A percentile compares a stretch with the other conserved stretches of the same genome.
These are phyloP conservation scores for Corvus cornix DNA, from an alignment of 2,113 vertebrate species.

Conservation along the genomic window DNA sequence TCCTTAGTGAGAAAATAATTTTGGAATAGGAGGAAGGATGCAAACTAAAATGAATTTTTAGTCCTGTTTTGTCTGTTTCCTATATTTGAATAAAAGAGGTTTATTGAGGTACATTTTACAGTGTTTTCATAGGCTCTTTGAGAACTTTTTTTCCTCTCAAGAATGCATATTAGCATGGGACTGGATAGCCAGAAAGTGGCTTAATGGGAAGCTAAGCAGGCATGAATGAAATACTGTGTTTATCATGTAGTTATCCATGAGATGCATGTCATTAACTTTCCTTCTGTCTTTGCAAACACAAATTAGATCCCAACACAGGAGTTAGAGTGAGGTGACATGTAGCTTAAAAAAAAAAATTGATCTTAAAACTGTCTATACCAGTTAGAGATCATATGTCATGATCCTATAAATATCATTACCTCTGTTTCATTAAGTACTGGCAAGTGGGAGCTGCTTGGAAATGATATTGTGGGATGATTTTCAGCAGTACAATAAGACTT, in stretches of 20 bases:
- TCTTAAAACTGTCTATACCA: not conserved
- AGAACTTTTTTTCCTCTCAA: not conserved
- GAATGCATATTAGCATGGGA: accelerated
- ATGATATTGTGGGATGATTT: not conserved
- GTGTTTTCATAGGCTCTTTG: not conserved
- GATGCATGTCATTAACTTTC: not conserved
- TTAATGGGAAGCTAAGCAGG: not conserved
- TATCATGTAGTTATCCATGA: not conserved
- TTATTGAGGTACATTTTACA: not conserved
- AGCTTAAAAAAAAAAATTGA: not conserved
- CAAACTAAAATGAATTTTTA: not conserved
- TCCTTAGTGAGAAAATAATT: not conserved
- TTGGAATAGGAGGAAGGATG: not conserved
- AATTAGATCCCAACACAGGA: not conserved
- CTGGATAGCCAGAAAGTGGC: not conserved
- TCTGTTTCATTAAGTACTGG: not conserved
- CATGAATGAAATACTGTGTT: not conserved
- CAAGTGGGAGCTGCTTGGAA: not conserved
- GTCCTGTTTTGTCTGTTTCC: not conserved
- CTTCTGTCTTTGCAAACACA: not conserved
- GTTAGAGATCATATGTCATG: not conserved
- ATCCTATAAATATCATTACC: not conserved
- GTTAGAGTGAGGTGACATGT: not conserved
- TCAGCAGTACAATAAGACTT: not conserved
- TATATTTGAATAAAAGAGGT: not conserved